Conservation (phyloP, 2,888 invertebrate species). For the Neocrepidodera transversa region DNA sequence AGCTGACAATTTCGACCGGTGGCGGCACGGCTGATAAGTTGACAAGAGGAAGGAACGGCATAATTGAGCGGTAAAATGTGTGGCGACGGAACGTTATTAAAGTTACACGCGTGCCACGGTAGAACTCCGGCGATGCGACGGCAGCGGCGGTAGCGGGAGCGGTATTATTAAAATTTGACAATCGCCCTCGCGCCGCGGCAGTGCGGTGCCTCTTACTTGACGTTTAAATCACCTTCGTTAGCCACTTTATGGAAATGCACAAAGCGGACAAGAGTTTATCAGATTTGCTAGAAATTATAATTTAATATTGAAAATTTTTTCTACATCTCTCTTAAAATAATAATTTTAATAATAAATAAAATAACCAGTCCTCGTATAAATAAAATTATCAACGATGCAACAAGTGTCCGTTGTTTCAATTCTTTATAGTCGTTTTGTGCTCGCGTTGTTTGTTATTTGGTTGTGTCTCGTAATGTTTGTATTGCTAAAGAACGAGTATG, state of each 20-base stretch:
- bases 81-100: conserved; percentile 49
- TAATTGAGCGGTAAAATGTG: conserved; percentile 56
- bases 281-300: too few species aligned
- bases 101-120: conserved; percentile 48
- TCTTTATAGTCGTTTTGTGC: conserved; percentile 34
- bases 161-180: conserved; percentile 57
- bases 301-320: too few species aligned
- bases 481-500: conserved; percentile 38
- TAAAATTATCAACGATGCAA: conserved; percentile 31
- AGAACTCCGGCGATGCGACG: conserved; percentile 15
- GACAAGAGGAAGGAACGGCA: conserved; percentile 58
- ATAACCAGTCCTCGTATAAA: background rate
- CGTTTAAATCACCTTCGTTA: background rate
- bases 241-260: too few species aligned
- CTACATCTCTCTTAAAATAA: too few species aligned
- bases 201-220: conserved; percentile 25
- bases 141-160: too few species aligned
- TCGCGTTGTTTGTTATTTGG: conserved; percentile 42
- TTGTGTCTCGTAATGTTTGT: conserved; percentile 47
- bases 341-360: too few species aligned
- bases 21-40: conserved; percentile 51
- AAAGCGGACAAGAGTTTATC: too few species aligned
- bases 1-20: conserved; percentile 53
- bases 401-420: conserved; percentile 43
- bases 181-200: conserved; percentile 43